Evolutionary conservation across 2,888 invertebrate species (phyloP), one percentile per base, ranked within the genome.

Genomic region (Physocephala rufipes): DNA sequence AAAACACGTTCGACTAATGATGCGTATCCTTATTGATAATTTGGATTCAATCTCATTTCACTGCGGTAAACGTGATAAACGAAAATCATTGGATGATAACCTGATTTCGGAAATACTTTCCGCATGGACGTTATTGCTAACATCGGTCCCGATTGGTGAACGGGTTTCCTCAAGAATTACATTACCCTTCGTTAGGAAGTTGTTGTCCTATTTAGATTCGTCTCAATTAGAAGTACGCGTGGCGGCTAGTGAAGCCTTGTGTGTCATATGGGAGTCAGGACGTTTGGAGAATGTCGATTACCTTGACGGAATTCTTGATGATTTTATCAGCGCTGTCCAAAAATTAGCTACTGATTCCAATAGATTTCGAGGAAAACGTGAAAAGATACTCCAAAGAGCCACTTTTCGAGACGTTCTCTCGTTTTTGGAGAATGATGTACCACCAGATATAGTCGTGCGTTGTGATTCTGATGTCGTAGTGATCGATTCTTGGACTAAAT

Each of bases 341-440:
- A 89, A 92, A 80, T 88, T 99, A 75, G 94, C 97, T 15, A 93
- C 94, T 0, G 99, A 99, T 87, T 96, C 96, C 53, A 94, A 96
- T 85, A 99, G 99, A 87, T 96, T 92, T 82, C 86, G 96, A 77
- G 96, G 97, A 28, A 99, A 99, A 86, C 93, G 95, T 74, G 98
- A 99, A 86, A 90, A 97, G 71, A 95, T 97, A 85, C 90, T 94
- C 78, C 99, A 99, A 86, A 89, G 97, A 16, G 96, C 97, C 30
- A 95, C 95, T 76, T 99, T 99, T 87, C 88, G 98, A 67, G 98
- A 98, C 83, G 94, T 97, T 74, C 88, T 97, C 73, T 90, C 91
- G 82, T 95, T 93, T 82, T 91, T 98, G 72, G 95, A 97, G 85
- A 85, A 86, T 78, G 85, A 86, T 68, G 82, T 82, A 73, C 82